Evolutionary conservation across 1,140 invertebrate genomes (phyloP).

Genomic region (Drosophila paulistorum): DNA sequence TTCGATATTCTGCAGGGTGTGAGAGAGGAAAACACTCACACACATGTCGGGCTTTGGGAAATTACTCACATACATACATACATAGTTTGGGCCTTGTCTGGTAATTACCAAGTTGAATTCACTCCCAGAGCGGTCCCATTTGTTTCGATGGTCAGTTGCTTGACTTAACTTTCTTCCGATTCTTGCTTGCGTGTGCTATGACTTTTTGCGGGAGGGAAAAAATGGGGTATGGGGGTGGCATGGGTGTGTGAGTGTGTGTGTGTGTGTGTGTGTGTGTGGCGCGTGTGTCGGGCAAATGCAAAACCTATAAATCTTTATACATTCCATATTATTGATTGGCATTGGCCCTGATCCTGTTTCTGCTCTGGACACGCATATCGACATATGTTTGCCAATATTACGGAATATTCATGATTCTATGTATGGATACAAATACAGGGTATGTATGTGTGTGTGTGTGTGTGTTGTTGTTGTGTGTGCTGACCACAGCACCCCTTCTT

Average conservation of each 20-base stretch:
- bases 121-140: slow-evolving; percentile 4
- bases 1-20: neutral
- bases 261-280: slow-evolving; percentile 22
- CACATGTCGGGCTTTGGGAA: neutral
- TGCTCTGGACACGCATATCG: slow-evolving; percentile 64
- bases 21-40: neutral
- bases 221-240: neutral
- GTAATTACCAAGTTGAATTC: slow-evolving; percentile 6
- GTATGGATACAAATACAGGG: too few species aligned
- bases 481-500: neutral
- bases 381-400: slow-evolving; percentile 64
- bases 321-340: slow-evolving; percentile 80
- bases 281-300: slow-evolving; percentile 53
- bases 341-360: slow-evolving; percentile 19
- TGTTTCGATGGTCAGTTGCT: slow-evolving; percentile 6
- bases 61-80: neutral
- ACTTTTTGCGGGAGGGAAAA: neutral
- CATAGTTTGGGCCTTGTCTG: neutral
- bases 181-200: neutral
- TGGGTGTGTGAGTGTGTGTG: slow-evolving; percentile 7
- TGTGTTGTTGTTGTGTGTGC: slow-evolving; percentile 26
- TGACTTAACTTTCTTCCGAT: neutral
- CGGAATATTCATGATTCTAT: slow-evolving; percentile 52
- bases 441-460: slow-evolving; percentile 13
- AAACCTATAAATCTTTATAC: slow-evolving; percentile 82